Conservation (phyloP, 2,113 vertebrate species). For the Eretmochelys imbricata region DNA sequence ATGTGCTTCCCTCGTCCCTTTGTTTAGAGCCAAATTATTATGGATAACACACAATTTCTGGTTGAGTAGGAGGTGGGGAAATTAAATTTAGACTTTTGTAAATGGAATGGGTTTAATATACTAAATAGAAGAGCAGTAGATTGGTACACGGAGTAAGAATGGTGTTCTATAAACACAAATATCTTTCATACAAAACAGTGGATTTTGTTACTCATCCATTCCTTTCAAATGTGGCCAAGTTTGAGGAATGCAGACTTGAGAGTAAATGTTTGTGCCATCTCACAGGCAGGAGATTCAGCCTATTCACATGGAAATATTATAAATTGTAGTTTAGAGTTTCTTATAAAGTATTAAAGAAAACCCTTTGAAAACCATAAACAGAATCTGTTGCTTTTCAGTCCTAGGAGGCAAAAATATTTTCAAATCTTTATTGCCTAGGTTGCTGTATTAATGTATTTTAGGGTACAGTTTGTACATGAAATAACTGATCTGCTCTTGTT, state of each 20-base stretch:
- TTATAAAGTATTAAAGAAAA: slow-evolving; percentile 55
- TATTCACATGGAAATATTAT: slow-evolving; percentile 47
- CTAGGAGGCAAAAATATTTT: not conserved
- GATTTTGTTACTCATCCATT: slow-evolving; percentile 69
- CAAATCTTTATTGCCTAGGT: not conserved
- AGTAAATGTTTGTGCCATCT: slow-evolving; percentile 76
- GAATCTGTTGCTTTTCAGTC: slow-evolving; percentile 54
- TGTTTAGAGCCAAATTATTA: slow-evolving; percentile 33
- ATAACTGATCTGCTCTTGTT: slow-evolving; percentile 11
- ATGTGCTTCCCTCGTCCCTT: slow-evolving; percentile 58
- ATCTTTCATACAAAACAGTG: slow-evolving; percentile 63
- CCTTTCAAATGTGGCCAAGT: slow-evolving; percentile 74
- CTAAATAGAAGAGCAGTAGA: slow-evolving; percentile 42
- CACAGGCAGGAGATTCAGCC: slow-evolving; percentile 56
- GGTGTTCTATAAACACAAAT: slow-evolving; percentile 61
- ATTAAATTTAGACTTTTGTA: slow-evolving; percentile 25
- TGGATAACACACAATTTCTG: slow-evolving; percentile 12
- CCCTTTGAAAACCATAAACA: slow-evolving; percentile 31
- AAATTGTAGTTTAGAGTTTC: slow-evolving; percentile 43
- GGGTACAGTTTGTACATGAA: slow-evolving; percentile 27
- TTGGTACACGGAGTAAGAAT: slow-evolving; percentile 56
- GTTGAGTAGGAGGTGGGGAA: slow-evolving; percentile 36
- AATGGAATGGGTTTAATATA: slow-evolving; percentile 20
- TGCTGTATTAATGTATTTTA: slow-evolving; percentile 26
- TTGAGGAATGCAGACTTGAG: slow-evolving; percentile 61